A percentile compares a stretch with the other conserved stretches of the same genome.
phyloP scores from a whole-genome alignment of 1,140 invertebrate genomes.

The Lepidurus couesii region DNA sequence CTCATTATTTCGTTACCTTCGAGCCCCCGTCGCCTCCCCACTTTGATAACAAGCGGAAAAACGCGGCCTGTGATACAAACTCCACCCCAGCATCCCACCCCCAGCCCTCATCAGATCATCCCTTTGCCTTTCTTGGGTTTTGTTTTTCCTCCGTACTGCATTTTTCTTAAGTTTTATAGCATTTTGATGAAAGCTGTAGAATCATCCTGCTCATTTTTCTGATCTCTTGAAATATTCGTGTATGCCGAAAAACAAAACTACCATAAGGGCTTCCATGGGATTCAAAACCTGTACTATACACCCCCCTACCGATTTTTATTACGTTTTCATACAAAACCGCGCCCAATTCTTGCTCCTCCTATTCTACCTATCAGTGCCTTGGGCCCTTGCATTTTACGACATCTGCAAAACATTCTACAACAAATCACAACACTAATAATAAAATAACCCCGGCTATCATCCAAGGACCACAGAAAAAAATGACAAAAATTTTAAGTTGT shows the following conservation, averaged over 20 bases:
- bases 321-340: neutral
- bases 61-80: conserved; percentile 3
- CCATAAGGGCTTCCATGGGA: conserved; percentile 15
- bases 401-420: neutral
- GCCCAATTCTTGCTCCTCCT: neutral
- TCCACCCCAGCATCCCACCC: neutral
- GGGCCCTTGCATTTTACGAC: conserved; percentile 7
- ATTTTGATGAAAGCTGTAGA: neutral
- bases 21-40: neutral
- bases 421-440: neutral
- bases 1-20: neutral
- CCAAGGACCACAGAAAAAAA: neutral
- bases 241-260: neutral
- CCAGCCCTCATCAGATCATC: neutral
- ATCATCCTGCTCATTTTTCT: conserved; percentile 19
- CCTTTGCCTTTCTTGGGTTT: neutral
- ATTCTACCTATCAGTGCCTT: conserved; percentile 22
- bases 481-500: neutral
- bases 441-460: neutral
- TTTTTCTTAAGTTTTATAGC: neutral
- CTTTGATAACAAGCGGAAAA: neutral
- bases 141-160: neutral
- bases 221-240: conserved; percentile 2
- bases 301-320: neutral
- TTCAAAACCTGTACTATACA: neutral